Evolutionary conservation across 2,888 invertebrate genomes (phyloP).

Genomic region (Platerodrilus igneus): DNA sequence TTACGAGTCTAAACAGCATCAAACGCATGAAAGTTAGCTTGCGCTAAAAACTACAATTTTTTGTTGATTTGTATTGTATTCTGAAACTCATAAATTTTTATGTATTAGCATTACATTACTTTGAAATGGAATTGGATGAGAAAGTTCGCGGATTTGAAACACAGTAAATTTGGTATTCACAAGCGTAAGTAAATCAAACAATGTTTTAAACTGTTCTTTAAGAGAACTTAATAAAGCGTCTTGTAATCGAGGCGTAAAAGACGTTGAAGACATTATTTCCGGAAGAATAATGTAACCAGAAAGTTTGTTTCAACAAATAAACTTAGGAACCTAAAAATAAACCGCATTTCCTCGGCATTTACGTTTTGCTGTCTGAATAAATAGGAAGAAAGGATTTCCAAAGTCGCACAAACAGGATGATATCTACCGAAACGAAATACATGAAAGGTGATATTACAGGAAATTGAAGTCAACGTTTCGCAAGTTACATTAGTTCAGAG

Average conservation of each 20-base stretch:
- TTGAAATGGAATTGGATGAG: too few relatives aligned
- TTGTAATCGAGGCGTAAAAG: constrained; percentile 16
- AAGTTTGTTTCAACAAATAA: constrained; percentile 22
- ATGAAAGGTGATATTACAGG: constrained; percentile 24
- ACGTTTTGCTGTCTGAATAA: constrained; percentile 20
- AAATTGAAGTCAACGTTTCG: constrained; percentile 23
- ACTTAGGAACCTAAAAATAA: constrained; percentile 20
- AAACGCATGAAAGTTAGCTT: too few relatives aligned
- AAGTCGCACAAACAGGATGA: constrained; percentile 24
- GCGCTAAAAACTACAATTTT: too few relatives aligned
- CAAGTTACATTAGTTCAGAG: constrained; percentile 21
- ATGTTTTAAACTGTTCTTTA: too few relatives aligned
- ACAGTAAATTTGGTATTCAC: too few relatives aligned
- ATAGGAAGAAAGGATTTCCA: constrained; percentile 22
- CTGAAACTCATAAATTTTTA: too few relatives aligned
- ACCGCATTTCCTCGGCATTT: constrained; percentile 18
- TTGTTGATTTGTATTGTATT: too few relatives aligned
- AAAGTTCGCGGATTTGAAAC: too few relatives aligned
- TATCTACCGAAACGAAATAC: constrained; percentile 21
- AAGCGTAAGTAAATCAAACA: too few relatives aligned
- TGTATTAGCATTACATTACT: too few relatives aligned
- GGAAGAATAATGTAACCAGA: constrained; percentile 20
- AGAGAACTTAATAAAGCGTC: too few relatives aligned
- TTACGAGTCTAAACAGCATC: too few relatives aligned
- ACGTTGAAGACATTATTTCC: constrained; percentile 18